phyloP scores from a whole-genome alignment of 2,113 vertebrate genomes.

The Vidua chalybeata region DNA sequence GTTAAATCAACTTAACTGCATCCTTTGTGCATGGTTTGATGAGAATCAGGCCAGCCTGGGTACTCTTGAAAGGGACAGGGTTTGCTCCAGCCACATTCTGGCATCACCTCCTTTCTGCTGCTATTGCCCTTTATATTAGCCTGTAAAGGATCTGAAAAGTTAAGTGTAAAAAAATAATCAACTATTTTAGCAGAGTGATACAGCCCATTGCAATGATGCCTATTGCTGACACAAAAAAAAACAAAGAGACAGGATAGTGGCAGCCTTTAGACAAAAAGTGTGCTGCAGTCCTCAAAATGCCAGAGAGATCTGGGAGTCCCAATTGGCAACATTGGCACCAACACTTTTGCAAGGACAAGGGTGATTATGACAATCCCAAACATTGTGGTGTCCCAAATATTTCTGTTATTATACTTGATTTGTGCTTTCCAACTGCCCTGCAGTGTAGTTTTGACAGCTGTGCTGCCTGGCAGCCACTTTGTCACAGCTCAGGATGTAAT shows the following conservation, averaged over 20 bases:
- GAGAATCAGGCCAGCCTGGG: not conserved
- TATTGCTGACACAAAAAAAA: not conserved
- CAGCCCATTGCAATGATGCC: fast-evolving
- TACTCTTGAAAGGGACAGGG: not conserved
- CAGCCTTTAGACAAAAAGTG: not conserved
- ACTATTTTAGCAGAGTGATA: not conserved
- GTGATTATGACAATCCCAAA: not conserved
- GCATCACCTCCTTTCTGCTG: not conserved
- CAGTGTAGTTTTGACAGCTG: constrained; percentile 5
- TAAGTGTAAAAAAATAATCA: not conserved
- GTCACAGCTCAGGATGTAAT: constrained; percentile 26
- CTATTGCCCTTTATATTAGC: not conserved
- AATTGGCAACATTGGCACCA: fast-evolving
- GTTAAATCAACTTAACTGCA: not conserved
- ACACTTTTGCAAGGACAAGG: not conserved
- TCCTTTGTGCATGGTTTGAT: not conserved
- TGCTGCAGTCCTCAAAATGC: not conserved
- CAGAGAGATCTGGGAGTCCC: not conserved
- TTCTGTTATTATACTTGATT: not conserved
- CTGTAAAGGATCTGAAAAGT: not conserved
- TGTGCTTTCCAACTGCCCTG: not conserved
- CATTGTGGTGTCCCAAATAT: not conserved
- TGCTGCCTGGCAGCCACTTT: constrained; percentile 27
- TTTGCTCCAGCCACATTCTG: not conserved
- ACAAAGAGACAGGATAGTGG: not conserved